phyloP scores from a whole-genome alignment of 2,797 vertebrate species.

The Amniataba percoides region DNA sequence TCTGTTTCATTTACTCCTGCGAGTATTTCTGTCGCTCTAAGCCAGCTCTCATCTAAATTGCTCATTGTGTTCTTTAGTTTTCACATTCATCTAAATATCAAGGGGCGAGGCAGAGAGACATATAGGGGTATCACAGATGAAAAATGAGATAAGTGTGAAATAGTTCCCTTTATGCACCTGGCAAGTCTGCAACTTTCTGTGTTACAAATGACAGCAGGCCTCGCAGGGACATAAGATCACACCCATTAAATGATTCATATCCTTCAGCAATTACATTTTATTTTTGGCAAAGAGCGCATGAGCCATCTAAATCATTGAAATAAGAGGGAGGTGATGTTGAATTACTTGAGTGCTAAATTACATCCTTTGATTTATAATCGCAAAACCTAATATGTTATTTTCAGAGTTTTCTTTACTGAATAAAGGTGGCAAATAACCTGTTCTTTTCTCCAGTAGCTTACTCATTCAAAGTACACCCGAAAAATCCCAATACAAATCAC shows the following conservation, averaged over 20 bases:
- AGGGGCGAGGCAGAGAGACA: not conserved
- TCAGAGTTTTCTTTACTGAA: slow-evolving; percentile 6
- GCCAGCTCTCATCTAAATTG: slow-evolving; percentile 22
- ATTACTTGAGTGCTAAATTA: slow-evolving; percentile 45
- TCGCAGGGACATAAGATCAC: slow-evolving; percentile 40
- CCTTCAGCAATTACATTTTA: slow-evolving; percentile 54
- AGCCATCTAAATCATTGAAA: slow-evolving; percentile 47
- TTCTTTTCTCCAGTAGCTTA: not conserved
- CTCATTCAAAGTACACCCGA: not conserved
- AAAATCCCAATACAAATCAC: not conserved
- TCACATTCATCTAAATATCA: slow-evolving; percentile 43
- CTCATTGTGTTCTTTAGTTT: slow-evolving; percentile 30
- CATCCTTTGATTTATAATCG: slow-evolving; percentile 29
- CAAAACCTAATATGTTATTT: slow-evolving; percentile 21
- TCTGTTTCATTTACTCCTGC: not conserved
- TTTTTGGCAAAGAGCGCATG: slow-evolving; percentile 55
- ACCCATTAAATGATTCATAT: slow-evolving; percentile 54
- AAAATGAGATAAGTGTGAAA: slow-evolving; percentile 48
- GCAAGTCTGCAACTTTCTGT: slow-evolving; percentile 29
- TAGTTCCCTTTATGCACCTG: slow-evolving; percentile 17
- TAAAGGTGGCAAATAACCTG: not conserved
- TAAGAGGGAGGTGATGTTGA: slow-evolving; percentile 28
- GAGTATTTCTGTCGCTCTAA: not conserved
- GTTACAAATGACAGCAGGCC: slow-evolving; percentile 43
- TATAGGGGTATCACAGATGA: slow-evolving; percentile 23